These are phyloP conservation scores for Lasioglossum calceatum DNA, from an alignment of 2,888 invertebrate genomes.

Conservation along the genomic window DNA sequence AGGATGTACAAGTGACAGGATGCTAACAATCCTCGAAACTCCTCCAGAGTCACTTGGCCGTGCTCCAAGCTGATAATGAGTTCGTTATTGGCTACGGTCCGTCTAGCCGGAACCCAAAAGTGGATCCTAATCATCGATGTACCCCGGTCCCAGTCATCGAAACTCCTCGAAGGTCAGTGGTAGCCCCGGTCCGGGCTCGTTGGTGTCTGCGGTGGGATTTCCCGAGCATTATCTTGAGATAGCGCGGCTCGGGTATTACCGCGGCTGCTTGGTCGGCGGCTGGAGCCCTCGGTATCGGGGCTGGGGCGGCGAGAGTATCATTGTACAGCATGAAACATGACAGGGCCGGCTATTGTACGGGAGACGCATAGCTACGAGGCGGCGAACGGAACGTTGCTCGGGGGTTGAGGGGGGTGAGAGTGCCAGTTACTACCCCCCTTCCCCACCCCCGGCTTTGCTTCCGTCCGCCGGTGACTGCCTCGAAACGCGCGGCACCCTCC, in stretches of 20 bases:
- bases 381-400: constrained; percentile 56
- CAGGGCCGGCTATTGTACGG: constrained; percentile 80
- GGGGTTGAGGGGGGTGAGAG: constrained; percentile 45
- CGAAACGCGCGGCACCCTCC: constrained; percentile 20
- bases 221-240: constrained; percentile 82
- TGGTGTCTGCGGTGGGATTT: constrained; percentile 61
- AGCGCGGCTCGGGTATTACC: constrained; percentile 59
- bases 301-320: constrained; percentile 65
- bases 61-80: background rate
- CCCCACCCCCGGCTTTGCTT: constrained; percentile 34
- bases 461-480: constrained; percentile 33
- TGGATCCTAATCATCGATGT: background rate
- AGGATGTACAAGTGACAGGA: background rate
- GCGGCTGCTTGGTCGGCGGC: constrained; percentile 40
- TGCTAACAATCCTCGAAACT: background rate
- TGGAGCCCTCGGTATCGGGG: constrained; percentile 62
- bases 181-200: background rate
- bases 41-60: background rate
- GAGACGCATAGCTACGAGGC: constrained; percentile 77
- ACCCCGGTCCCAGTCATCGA: background rate
- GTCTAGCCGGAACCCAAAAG: background rate
- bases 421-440: constrained; percentile 56
- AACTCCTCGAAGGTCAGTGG: background rate
- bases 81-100: background rate
- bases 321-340: constrained; percentile 82